phyloP scores from a whole-genome alignment of 1,140 invertebrate genomes.

The Melipona quadrifasciata region DNA sequence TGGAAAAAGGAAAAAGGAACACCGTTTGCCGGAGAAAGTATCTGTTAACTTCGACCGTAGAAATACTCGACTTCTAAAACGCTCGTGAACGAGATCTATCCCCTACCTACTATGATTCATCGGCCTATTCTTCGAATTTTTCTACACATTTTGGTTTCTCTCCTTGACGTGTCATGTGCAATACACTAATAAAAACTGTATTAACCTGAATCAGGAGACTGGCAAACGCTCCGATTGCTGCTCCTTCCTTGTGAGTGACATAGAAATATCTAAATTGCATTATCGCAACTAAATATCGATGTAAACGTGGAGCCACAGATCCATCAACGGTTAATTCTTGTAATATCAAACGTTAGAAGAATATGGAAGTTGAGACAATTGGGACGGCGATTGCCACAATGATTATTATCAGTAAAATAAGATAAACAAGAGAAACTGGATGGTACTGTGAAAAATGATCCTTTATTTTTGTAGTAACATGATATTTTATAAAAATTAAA shows the following conservation, averaged over 20 bases:
- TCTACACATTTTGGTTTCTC: not conserved
- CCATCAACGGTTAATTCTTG: not conserved
- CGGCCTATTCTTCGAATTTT: not conserved
- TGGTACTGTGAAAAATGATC: too few relatives aligned
- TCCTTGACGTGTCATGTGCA: not conserved
- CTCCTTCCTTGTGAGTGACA: not conserved
- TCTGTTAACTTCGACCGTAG: conserved; percentile 49
- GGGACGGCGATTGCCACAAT: too few relatives aligned
- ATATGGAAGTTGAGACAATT: not conserved
- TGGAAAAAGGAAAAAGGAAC: conserved; percentile 64
- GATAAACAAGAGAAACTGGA: too few relatives aligned
- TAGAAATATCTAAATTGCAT: not conserved
- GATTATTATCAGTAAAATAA: too few relatives aligned
- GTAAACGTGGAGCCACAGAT: not conserved
- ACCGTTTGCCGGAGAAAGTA: conserved; percentile 60
- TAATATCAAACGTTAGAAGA: not conserved
- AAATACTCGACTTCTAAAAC: conserved; percentile 55
- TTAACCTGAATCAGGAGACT: not conserved
- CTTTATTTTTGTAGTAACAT: too few relatives aligned
- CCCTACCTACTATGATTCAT: not conserved
- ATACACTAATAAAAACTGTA: conserved; percentile 10
- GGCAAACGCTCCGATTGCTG: not conserved
- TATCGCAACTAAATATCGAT: not conserved
- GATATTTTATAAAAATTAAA: too few relatives aligned
- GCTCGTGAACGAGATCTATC: not conserved